A percentile compares a stretch with the other conserved stretches of the same genome.
These are phyloP conservation scores for Semaprochilodus insignis DNA, from an alignment of 2,797 vertebrate genomes.

Conservation along the genomic window DNA sequence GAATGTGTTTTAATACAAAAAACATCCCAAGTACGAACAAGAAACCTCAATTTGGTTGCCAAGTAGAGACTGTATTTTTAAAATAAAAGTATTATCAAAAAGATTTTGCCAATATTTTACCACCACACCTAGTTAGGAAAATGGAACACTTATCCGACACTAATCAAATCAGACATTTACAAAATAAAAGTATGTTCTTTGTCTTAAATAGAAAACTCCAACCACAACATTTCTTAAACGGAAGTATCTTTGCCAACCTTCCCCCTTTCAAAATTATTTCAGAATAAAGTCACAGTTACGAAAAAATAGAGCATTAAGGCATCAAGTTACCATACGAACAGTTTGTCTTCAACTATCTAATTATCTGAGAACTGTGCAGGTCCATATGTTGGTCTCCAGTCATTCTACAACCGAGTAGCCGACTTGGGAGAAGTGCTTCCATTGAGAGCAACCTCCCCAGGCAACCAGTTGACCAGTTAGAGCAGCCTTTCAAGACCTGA, in stretches of 20 bases:
- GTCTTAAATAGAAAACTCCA: constrained; percentile 4
- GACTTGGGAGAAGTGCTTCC: constrained; percentile 4
- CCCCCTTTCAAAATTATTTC: not conserved
- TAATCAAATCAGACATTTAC: constrained; percentile 20
- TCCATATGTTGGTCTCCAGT: not conserved
- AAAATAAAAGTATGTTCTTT: constrained; percentile 33
- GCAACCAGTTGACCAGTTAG: constrained; percentile 12
- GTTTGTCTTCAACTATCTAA: not conserved
- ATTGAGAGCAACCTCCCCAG: constrained; percentile 5
- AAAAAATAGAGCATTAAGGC: constrained; percentile 34
- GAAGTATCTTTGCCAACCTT: not conserved
- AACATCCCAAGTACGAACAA: constrained; percentile 1
- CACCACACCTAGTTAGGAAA: constrained; percentile 18
- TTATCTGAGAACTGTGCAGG: constrained; percentile 3
- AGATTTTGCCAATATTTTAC: not conserved
- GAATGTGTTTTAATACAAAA: constrained; percentile 52
- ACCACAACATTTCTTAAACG: not conserved
- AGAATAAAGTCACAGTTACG: constrained; percentile 17
- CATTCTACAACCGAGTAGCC: not conserved
- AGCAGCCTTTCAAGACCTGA: not conserved
- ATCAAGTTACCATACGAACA: not conserved
- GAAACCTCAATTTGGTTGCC: constrained; percentile 25
- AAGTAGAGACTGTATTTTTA: constrained; percentile 21
- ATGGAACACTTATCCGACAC: not conserved
- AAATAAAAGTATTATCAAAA: constrained; percentile 23